These are phyloP conservation scores for Agrochola circellaris DNA, from an alignment of 2,888 invertebrate species.

Conservation along the genomic window DNA sequence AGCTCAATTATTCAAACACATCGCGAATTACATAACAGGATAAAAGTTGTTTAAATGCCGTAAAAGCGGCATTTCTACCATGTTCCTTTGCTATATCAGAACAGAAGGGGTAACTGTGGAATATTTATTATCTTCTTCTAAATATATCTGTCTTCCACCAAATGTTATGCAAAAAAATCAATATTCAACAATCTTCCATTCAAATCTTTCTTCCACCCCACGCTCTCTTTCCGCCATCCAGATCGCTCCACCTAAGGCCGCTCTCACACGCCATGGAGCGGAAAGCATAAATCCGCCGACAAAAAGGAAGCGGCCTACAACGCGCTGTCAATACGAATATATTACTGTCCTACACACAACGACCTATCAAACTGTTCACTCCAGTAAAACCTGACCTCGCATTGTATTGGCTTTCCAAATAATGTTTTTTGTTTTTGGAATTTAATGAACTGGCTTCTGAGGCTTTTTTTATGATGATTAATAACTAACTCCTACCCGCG, in stretches of 20 bases:
- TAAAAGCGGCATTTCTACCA: not conserved
- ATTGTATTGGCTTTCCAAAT: not conserved
- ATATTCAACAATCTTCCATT: not conserved
- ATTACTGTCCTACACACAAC: constrained; percentile 34
- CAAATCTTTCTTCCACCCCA: not conserved
- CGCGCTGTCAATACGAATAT: constrained; percentile 56
- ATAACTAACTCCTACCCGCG: too few relatives aligned
- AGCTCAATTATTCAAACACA: not conserved
- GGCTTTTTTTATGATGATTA: not conserved
- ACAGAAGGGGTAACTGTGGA: not conserved
- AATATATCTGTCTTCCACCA: too few relatives aligned
- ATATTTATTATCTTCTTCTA: not conserved
- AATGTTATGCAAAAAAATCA: not conserved
- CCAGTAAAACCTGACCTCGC: constrained; percentile 6
- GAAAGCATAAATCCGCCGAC: constrained; percentile 62
- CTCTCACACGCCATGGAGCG: constrained; percentile 40
- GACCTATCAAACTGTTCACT: too few relatives aligned
- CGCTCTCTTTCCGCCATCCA: not conserved
- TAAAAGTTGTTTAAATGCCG: too few relatives aligned
- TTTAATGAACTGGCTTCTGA: not conserved
- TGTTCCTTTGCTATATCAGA: not conserved
- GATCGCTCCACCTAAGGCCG: constrained; percentile 37
- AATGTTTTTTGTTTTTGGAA: not conserved
- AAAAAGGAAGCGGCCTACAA: constrained; percentile 57
- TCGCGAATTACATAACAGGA: not conserved